Evolutionary conservation across 2,888 invertebrate species (phyloP), one percentile per base, ranked within the genome.

Genomic region (Drosophila meridiana): DNA sequence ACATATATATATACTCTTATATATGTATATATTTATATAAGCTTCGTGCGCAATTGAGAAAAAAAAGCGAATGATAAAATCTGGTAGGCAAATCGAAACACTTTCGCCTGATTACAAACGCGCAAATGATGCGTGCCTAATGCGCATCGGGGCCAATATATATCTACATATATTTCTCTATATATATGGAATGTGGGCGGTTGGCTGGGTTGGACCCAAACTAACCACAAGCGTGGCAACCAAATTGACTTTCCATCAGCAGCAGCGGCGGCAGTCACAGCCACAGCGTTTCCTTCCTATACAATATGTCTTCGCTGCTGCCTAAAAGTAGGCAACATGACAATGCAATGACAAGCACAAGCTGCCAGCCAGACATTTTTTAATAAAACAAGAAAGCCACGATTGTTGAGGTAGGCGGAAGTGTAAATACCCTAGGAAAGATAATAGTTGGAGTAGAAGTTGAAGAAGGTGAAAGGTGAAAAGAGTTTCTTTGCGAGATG

Each of bases 111-210:
- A 90, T 89, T 89, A 90, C 87, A 87, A 90, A 83, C 83, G 84
- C 88, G 80, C 83, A 89, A 89, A 89, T 89, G 89, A 89, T 86
- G 89, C 89, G 90, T 90, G 86, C 73, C 89, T 89, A 90, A 89
- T 89, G 87, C 85, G 80, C 75, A 74, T 62, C 64, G 71, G 71
- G 80, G 79, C 82, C 80, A 82, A 81, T 80, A 72, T 69, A 62
- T 69, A 73, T 20, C 5, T 26, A 38, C 7, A 55, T 28, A 53
- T 38, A 28, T 38, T 7, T 26, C 9, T 40, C 20, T 30, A 20
- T 32, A 20, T 42, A 7, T 42, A 32, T 30, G 14, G 9, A 11
- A 3, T 11, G 20, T 9, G 59, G 45, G 38, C 0, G 57, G n/a
- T 11, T 14, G 26, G 36, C 9, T 9, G 42, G 52, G 13, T n/a